A percentile compares a stretch with the other conserved stretches of the same genome.
Conservation (phyloP, 2,797 vertebrate species). For the Rhyacichthys aspro region DNA sequence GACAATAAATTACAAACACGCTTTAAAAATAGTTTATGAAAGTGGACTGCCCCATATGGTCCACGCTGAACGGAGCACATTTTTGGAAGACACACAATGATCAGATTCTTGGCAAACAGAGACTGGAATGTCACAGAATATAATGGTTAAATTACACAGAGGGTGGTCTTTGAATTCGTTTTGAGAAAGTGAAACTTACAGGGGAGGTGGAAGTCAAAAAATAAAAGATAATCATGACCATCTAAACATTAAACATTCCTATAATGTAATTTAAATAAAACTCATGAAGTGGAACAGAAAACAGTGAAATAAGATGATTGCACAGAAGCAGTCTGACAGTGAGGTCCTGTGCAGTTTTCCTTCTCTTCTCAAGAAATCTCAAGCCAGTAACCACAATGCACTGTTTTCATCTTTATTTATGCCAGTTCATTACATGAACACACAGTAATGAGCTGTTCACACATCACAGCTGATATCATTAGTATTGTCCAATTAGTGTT, state of each 20-base stretch:
- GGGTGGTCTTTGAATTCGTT: too few relatives aligned
- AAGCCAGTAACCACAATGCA: background rate
- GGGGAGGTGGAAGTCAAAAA: background rate
- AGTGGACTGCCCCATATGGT: conserved; percentile 39
- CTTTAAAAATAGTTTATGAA: conserved; percentile 66
- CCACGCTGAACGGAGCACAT: background rate
- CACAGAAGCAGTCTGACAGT: too few relatives aligned
- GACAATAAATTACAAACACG: conserved; percentile 72
- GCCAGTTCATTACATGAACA: conserved; percentile 34
- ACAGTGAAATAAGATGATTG: too few relatives aligned
- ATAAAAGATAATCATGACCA: background rate
- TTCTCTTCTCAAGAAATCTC: background rate
- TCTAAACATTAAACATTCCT: too few relatives aligned
- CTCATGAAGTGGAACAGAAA: too few relatives aligned
- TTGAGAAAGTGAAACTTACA: too few relatives aligned
- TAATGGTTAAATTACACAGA: too few relatives aligned
- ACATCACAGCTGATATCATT: conserved; percentile 46
- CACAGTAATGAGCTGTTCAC: conserved; percentile 35
- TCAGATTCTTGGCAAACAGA: background rate
- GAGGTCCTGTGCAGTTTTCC: too few relatives aligned
- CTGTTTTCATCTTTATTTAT: background rate
- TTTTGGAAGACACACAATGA: conserved; percentile 8
- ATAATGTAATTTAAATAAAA: too few relatives aligned
- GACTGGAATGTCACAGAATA: too few relatives aligned
- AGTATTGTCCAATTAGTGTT: conserved; percentile 64